phyloP scores from a whole-genome alignment of 2,113 vertebrate genomes.

The Barbus barbus region DNA sequence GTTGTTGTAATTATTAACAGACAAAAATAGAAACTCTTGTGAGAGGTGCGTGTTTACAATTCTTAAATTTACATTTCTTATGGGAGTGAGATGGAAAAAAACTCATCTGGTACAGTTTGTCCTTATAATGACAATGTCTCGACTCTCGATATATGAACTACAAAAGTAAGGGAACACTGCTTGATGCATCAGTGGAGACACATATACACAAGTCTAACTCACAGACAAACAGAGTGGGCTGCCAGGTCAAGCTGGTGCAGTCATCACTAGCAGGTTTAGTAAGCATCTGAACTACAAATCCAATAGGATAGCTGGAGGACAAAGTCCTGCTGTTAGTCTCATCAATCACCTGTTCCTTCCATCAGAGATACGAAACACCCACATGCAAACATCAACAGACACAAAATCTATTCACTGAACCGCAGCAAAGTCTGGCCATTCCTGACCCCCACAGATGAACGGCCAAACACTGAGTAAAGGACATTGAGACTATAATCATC shows the following conservation, averaged over 20 bases:
- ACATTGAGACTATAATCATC: slow-evolving; percentile 30
- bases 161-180: slow-evolving; percentile 54
- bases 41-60: too few species aligned
- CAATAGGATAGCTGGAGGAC: slow-evolving; percentile 30
- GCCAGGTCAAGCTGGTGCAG: slow-evolving; percentile 39
- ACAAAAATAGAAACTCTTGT: too few species aligned
- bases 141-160: not conserved
- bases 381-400: slow-evolving; percentile 18
- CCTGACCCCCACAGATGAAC: slow-evolving; percentile 29
- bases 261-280: slow-evolving; percentile 50
- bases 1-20: too few species aligned
- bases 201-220: slow-evolving; percentile 18
- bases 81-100: not conserved
- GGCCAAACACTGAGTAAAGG: slow-evolving; percentile 5
- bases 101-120: not conserved
- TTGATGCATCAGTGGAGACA: slow-evolving; percentile 56
- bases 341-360: slow-evolving; percentile 61
- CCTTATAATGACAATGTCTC: not conserved
- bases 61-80: too few species aligned
- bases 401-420: slow-evolving; percentile 16
- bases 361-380: slow-evolving; percentile 28
- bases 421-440: slow-evolving; percentile 27
- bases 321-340: slow-evolving; percentile 63
- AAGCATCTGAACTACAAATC: slow-evolving; percentile 34
- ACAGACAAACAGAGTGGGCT: slow-evolving; percentile 39